phyloP scores from a whole-genome alignment of 2,797 vertebrate species.

The Cryptoprocta ferox region DNA sequence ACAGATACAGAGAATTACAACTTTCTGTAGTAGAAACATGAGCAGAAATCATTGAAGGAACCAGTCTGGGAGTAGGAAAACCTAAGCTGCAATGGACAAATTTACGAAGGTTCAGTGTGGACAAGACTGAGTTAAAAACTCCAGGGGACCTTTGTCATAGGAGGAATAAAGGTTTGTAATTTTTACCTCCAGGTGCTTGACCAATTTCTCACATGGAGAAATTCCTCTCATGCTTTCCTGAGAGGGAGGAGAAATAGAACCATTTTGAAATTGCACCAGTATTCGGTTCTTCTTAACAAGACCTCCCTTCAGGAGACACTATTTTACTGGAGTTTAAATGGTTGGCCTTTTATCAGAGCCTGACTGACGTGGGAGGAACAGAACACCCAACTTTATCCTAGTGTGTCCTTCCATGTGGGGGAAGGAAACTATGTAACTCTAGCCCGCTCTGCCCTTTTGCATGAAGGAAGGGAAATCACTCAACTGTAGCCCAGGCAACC shows the following conservation, averaged over 20 bases:
- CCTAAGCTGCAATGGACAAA: no score
- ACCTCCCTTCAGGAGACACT: neutral
- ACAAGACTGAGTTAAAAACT: neutral
- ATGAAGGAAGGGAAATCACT: neutral
- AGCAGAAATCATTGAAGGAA: neutral
- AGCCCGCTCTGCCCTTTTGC: neutral
- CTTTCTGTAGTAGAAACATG: neutral
- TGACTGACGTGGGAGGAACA: neutral
- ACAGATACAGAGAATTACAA: neutral
- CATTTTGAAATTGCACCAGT: neutral
- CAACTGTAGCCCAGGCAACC: neutral
- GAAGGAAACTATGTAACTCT: neutral
- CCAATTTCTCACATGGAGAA: neutral
- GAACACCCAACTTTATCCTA: neutral
- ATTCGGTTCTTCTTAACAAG: neutral
- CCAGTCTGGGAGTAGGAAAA: neutral
- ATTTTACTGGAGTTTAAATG: neutral
- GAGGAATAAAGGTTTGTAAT: neutral
- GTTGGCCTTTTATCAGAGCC: neutral
- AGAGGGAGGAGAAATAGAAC: neutral
- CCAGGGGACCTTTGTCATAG: neutral
- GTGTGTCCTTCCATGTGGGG: neutral
- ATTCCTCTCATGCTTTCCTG: neutral
- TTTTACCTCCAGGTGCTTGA: neutral
- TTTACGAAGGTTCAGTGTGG: no score